These are phyloP conservation scores for Halcyon smyrnensis DNA, from an alignment of 2,797 vertebrate species.

Conservation along the genomic window DNA sequence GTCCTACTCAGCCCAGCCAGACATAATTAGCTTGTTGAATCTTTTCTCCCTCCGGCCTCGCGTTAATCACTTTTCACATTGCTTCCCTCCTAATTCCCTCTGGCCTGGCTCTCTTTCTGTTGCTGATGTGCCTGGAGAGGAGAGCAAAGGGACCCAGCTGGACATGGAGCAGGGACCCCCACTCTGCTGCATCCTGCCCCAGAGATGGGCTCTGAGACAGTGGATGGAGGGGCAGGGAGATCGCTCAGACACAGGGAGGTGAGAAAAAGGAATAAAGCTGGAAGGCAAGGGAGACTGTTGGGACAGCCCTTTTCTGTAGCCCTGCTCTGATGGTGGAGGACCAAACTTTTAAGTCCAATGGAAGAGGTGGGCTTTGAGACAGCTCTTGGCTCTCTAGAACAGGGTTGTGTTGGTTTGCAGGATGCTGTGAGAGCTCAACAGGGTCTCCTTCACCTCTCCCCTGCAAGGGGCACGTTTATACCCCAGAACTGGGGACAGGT, in stretches of 20 bases:
- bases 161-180: background rate
- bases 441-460: background rate
- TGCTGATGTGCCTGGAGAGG: background rate
- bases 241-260: background rate
- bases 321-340: background rate
- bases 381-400: accelerated
- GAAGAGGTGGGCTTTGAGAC: background rate
- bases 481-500: background rate
- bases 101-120: background rate
- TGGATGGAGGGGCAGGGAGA: accelerated
- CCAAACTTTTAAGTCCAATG: background rate
- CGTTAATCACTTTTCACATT: conserved; percentile 63
- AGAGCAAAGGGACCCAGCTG: background rate
- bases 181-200: background rate
- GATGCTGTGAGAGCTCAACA: background rate
- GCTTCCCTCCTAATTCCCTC: conserved; percentile 32
- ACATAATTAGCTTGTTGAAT: conserved; percentile 65
- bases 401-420: background rate
- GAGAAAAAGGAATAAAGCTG: background rate
- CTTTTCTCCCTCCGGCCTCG: conserved; percentile 31
- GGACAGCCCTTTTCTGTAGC: background rate
- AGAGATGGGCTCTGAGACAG: background rate
- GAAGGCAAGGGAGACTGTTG: background rate
- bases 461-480: background rate
- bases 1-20: conserved; percentile 31